Conservation (phyloP, 2,797 vertebrate species). For the Leuciscus waleckii region DNA sequence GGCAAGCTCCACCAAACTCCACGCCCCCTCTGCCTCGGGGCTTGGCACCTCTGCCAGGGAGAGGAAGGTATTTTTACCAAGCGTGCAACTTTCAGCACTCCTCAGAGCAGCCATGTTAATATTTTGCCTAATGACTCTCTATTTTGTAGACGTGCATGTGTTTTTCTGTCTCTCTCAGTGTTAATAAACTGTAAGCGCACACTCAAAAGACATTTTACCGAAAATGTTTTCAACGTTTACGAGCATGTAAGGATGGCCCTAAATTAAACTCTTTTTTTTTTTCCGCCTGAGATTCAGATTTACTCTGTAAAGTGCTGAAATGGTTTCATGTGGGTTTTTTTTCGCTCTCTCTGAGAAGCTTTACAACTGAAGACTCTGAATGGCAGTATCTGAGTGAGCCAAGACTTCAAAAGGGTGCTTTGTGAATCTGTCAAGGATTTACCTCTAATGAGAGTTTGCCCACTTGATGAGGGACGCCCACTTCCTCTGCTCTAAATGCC, state of each 20-base stretch:
- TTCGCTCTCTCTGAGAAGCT: slow-evolving; percentile 42
- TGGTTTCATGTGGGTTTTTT: slow-evolving; percentile 37
- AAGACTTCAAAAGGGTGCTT: slow-evolving; percentile 67
- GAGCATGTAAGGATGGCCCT: neutral
- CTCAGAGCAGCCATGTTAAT: slow-evolving; percentile 55
- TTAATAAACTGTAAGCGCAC: slow-evolving; percentile 50
- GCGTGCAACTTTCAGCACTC: slow-evolving; percentile 58
- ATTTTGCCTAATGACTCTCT: slow-evolving; percentile 64
- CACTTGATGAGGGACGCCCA: slow-evolving; percentile 65
- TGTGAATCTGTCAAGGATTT: slow-evolving; percentile 66
- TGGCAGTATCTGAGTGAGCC: slow-evolving; percentile 63
- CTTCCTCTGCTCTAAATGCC: slow-evolving; percentile 69
- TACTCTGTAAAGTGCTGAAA: slow-evolving; percentile 51
- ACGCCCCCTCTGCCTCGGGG: slow-evolving; percentile 63
- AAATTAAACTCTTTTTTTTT: slow-evolving; percentile 23
- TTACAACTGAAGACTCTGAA: slow-evolving; percentile 57
- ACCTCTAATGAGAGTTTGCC: slow-evolving; percentile 69
- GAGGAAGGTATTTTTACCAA: slow-evolving; percentile 67
- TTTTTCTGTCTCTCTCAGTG: slow-evolving; percentile 10
- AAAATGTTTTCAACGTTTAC: neutral
- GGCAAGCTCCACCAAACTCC: slow-evolving; percentile 56
- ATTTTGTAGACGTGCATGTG: slow-evolving; percentile 40
- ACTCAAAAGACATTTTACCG: neutral
- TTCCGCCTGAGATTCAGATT: slow-evolving; percentile 21
- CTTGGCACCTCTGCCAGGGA: slow-evolving; percentile 68